Conservation (phyloP, 2,113 vertebrate genomes). For the Aleadryas rufinucha region DNA sequence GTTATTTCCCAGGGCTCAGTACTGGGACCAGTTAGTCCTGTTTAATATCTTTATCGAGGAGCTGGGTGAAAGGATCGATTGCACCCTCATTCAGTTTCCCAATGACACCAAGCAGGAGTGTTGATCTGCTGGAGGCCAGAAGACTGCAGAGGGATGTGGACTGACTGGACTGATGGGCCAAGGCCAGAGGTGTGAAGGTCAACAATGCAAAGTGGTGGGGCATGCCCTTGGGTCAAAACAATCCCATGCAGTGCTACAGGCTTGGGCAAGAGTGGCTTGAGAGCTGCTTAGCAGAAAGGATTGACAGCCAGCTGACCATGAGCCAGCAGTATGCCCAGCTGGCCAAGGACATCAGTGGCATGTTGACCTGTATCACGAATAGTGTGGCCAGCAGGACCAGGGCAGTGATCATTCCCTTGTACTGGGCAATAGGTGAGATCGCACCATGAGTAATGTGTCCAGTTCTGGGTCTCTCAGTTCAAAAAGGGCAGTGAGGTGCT, state of each 20-base stretch:
- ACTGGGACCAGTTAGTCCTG: background rate
- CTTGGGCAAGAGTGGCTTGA: background rate
- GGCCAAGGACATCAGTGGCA: background rate
- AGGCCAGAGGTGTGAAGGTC: background rate
- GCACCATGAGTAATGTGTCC: background rate
- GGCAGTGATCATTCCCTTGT: background rate
- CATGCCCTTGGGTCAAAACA: background rate
- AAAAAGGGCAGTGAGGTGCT: background rate
- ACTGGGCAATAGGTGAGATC: too few species aligned
- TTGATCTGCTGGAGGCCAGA: background rate
- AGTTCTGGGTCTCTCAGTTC: background rate
- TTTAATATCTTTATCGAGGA: rapidly evolving
- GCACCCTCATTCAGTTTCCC: background rate
- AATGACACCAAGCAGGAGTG: rapidly evolving
- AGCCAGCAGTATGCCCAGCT: background rate
- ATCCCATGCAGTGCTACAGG: background rate
- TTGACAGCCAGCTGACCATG: background rate
- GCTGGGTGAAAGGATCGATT: background rate
- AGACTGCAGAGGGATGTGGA: background rate
- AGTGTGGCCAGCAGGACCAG: background rate
- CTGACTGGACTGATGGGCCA: background rate
- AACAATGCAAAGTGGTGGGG: background rate
- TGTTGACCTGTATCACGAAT: background rate
- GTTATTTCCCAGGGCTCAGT: background rate
- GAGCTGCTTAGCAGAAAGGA: background rate